These are phyloP conservation scores for Pundamilia nyererei DNA, from an alignment of 2,113 vertebrate species.

Conservation along the genomic window DNA sequence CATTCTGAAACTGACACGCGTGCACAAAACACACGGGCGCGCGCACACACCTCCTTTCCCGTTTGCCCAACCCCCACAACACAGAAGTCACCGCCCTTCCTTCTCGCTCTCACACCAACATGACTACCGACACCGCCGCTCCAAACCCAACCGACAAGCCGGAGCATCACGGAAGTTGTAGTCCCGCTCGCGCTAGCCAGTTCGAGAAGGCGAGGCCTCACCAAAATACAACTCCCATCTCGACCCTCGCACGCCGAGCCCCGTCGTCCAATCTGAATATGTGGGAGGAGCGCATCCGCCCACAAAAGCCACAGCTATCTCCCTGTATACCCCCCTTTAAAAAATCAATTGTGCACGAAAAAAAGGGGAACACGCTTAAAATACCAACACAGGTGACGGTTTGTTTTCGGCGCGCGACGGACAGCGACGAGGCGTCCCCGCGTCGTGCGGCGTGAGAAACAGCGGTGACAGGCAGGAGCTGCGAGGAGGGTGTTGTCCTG, in stretches of 20 bases:
- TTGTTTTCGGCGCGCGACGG: constrained; percentile 35
- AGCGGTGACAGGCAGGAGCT: constrained; percentile 42
- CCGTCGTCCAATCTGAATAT: constrained; percentile 76
- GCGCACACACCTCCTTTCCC: constrained; percentile 60
- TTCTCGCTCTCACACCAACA: constrained; percentile 66
- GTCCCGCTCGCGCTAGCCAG: constrained; percentile 19
- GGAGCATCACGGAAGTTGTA: constrained; percentile 61
- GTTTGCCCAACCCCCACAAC: constrained; percentile 71
- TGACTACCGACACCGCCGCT: constrained; percentile 40
- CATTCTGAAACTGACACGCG: not conserved
- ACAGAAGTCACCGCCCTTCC: constrained; percentile 67
- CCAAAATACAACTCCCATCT: constrained; percentile 78
- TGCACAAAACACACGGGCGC: not conserved
- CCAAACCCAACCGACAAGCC: not conserved
- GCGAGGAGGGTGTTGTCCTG: constrained; percentile 66
- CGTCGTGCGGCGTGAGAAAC: constrained; percentile 12
- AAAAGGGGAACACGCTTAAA: constrained; percentile 46
- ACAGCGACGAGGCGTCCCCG: constrained; percentile 37
- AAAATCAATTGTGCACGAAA: constrained; percentile 62
- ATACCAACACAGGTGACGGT: constrained; percentile 29
- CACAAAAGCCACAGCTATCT: constrained; percentile 73
- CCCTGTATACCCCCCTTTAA: constrained; percentile 47
- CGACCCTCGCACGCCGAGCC: constrained; percentile 61
- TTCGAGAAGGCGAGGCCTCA: constrained; percentile 43
- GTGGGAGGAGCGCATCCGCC: constrained; percentile 77